These are phyloP conservation scores for Onchidella celtica DNA, from an alignment of 2,888 invertebrate species.

Conservation along the genomic window DNA sequence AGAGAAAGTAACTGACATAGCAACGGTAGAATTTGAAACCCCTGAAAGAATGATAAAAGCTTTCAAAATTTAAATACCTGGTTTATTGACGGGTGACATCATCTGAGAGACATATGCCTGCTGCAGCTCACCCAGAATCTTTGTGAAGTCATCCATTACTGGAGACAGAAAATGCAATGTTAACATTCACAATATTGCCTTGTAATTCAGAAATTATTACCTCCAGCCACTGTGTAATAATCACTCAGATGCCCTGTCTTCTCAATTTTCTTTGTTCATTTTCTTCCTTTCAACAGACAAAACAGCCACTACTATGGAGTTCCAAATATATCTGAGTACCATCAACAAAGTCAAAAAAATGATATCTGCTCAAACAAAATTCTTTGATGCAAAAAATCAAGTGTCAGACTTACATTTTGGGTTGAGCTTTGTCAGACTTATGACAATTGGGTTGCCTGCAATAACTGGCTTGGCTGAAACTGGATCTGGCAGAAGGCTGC, in stretches of 20 bases:
- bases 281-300: background rate
- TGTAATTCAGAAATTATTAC: background rate
- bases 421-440: constrained; percentile 63
- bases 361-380: too few relatives aligned
- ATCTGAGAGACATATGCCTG: constrained; percentile 68
- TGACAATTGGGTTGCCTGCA: constrained; percentile 66
- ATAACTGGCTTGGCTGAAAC: constrained; percentile 68
- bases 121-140: constrained; percentile 66
- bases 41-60: background rate
- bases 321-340: too few relatives aligned
- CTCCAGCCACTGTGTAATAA: background rate
- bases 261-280: too few relatives aligned
- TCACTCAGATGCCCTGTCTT: background rate
- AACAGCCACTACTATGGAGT: too few relatives aligned
- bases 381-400: too few relatives aligned
- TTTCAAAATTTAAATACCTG: too few relatives aligned
- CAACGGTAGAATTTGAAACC: too few relatives aligned
- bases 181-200: background rate
- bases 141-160: constrained; percentile 70
- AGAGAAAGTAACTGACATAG: too few relatives aligned
- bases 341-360: too few relatives aligned
- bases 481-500: constrained; percentile 71
- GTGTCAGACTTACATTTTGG: constrained; percentile 73
- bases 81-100: constrained; percentile 67
- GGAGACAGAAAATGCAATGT: constrained; percentile 26